Base-by-base conservation (phyloP, 2,888 invertebrate species). In the Lapara coniferarum region DNA sequence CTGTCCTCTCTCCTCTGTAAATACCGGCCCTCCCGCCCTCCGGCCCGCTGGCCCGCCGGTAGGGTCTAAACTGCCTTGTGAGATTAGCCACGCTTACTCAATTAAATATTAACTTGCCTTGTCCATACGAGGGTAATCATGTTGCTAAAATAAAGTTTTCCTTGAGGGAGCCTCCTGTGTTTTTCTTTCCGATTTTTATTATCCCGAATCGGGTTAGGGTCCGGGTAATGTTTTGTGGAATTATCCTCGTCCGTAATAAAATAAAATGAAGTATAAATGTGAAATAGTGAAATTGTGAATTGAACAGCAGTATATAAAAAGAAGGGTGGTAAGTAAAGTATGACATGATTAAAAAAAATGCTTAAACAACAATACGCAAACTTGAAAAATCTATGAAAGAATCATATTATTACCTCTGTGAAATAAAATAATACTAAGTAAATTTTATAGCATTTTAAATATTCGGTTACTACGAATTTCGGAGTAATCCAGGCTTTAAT, bases 21-120 rank as follows among this genome's bases (percentile, higher is more conserved):
- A 85, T 85, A 85, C 82, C 81, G 84, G 83, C 30, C 30, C 57
- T 79, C 75, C 51, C 51, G 19, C 14, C 68, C 56, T 49, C 25
- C 19, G 37, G 46, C 14, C 52, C 44, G 14, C 68, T 5, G 19
- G 70, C 74, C 71, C 75, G 19, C 25, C 63, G 73, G 73, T 70
- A 75, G 72, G 76, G 73, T 77, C 77, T 80, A 77, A 79, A 81
- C 77, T 78, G 79, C 78, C 79, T 81, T 73, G 73, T 77, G 79
- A 85, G 82, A 85, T 81, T 83, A 81, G 79, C 79, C 78, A 78
- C 77, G 78, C 76, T 78, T 77, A 78, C 76, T 75, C 75, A 79
- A 81, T 85, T 81, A 83, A 83, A 82, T 85, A 85, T 85, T 82
- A 76, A 85, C 71, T 71, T 53, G 71, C 73, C 69, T 69, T 72